These are phyloP conservation scores for Myripristis murdjan DNA, from an alignment of 2,797 vertebrate genomes.

Conservation along the genomic window DNA sequence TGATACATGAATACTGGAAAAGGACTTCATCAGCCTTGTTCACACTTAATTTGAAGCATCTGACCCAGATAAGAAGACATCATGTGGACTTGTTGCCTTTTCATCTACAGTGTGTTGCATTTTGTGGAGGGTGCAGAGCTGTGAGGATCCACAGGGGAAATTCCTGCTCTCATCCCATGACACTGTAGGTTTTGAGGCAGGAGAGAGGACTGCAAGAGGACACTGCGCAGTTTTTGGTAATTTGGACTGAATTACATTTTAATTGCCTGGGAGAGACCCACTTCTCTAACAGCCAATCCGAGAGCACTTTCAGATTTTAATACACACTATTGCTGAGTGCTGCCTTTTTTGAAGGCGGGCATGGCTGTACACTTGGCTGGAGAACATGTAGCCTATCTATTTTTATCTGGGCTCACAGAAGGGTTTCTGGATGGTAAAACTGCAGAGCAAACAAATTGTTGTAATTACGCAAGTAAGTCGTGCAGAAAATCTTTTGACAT, in stretches of 20 bases:
- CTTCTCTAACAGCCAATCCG: constrained; percentile 39
- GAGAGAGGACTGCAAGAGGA: constrained; percentile 16
- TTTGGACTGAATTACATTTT: constrained; percentile 52
- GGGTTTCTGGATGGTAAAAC: constrained; percentile 55
- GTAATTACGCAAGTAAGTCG: constrained; percentile 62
- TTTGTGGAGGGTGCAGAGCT: constrained; percentile 11
- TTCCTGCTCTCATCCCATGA: constrained; percentile 31
- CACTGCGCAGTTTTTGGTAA: constrained; percentile 26
- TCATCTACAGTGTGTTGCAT: constrained; percentile 15
- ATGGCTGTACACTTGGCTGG: constrained; percentile 63
- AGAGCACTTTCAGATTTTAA: constrained; percentile 61
- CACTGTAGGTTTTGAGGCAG: constrained; percentile 3
- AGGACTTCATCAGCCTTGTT: too few species aligned
- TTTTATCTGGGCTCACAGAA: constrained; percentile 70
- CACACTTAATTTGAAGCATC: not conserved
- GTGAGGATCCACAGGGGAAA: constrained; percentile 5
- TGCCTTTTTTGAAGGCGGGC: constrained; percentile 56
- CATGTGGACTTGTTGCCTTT: not conserved
- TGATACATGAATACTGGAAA: too few species aligned
- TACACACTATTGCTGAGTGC: constrained; percentile 68
- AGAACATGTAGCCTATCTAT: constrained; percentile 64
- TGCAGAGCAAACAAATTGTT: constrained; percentile 72
- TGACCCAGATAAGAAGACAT: not conserved
- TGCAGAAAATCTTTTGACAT: constrained; percentile 67
- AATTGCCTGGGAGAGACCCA: constrained; percentile 46